Evolutionary conservation across 2,888 invertebrate genomes (phyloP), one percentile per base, ranked within the genome.

Genomic region (Pecten maximus): DNA sequence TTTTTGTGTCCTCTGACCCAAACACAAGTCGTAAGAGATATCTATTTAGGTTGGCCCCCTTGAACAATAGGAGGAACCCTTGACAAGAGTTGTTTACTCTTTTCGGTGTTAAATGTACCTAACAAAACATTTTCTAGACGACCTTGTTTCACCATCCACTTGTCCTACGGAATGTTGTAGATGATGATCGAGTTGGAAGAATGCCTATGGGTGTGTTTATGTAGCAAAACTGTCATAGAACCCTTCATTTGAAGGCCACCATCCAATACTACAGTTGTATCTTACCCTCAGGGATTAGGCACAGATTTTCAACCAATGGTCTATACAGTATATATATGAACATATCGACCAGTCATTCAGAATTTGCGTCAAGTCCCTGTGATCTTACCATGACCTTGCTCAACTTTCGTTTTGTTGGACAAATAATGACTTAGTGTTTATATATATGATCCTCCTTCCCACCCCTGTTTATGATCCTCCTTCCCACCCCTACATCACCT

Each of bases 181-280:
- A 74, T 28, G 28, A n/a, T n/a, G n/a, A n/a, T n/a, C n/a, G n/a
- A 74, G 74, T 35, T 74, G 74, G 28, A 35, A 28, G 74, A 35
- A 74, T 74, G 74, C 74, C 74, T 74, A 74, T 28, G 74, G 74
- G 74, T 35, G 8, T 74, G 74, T 74, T 74, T 74, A 74, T 74
- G 35, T 74, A 74, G 6, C 10, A 74, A 74, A 8, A 74, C 28
- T 74, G 74, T 74, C 74, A 74, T 74, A 12, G 74, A 74, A 19
- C 50, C 74, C 74, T 74, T 28, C 10, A 35, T 15, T 28, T 4
- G 74, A 28, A 35, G 74, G 74, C 35, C 35, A 35, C 12, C 8
- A 28, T 74, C 74, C 28, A n/a, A 74, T 28, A 74, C 74, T 35
- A 6, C 19, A 48, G 15, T 48, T 60, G n/a, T n/a, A 35, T 35